Percentiles rank a stretch among this genome's conserved stretches.
Evolutionary conservation across 1,140 invertebrate genomes (phyloP).

Genomic region (Hyles vespertilio): DNA sequence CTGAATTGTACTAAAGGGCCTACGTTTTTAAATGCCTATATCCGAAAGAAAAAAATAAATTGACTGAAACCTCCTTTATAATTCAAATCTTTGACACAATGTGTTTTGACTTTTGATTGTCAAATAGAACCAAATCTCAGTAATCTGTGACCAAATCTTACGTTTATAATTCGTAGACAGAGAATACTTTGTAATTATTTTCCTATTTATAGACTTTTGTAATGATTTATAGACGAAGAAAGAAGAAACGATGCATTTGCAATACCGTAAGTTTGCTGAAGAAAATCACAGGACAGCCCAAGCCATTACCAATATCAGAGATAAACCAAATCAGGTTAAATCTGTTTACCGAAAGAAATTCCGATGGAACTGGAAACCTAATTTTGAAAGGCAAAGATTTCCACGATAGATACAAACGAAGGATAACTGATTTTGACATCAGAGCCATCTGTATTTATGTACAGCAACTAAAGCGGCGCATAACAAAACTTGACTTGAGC

Average conservation of each 20-base stretch:
- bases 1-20: no score
- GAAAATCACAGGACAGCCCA: constrained; percentile 40
- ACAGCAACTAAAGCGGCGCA: constrained; percentile 49
- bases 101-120: no score
- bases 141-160: no score
- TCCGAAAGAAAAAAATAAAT: no score
- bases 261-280: constrained; percentile 34
- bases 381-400: constrained; percentile 52
- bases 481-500: constrained; percentile 71
- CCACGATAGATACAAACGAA: constrained; percentile 40
- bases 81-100: no score
- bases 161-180: no score
- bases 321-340: constrained; percentile 52
- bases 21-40: no score
- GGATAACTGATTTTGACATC: constrained; percentile 71
- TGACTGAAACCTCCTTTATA: no score
- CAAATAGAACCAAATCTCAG: no score
- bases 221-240: constrained; percentile 1
- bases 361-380: constrained; percentile 49
- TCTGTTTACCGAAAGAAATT: constrained; percentile 58
- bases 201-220: not conserved
- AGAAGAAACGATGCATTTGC: constrained; percentile 48
- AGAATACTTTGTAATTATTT: not conserved
- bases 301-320: constrained; percentile 33
- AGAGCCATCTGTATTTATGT: constrained; percentile 68